Conservation (phyloP, 2,113 vertebrate species). For the Syngnathus typhle region DNA sequence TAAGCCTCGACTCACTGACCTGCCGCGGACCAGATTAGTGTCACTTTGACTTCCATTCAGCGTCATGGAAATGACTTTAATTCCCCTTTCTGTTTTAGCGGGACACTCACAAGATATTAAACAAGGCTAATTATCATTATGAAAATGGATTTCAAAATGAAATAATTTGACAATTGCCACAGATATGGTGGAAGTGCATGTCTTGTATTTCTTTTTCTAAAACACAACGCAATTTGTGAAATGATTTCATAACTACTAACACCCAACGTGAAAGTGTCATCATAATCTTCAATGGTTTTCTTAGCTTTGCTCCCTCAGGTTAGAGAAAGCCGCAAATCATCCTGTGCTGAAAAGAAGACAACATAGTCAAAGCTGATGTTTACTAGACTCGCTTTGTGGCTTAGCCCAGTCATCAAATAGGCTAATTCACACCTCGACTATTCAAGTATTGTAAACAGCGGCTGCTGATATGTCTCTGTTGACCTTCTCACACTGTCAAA, state of each 20-base stretch:
- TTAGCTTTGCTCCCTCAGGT: background rate
- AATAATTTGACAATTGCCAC: too few species aligned
- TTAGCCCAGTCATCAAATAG: conserved; percentile 30
- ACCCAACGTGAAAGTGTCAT: background rate
- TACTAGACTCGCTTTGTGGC: conserved; percentile 23
- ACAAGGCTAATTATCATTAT: background rate
- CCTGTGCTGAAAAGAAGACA: background rate
- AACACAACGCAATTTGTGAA: background rate
- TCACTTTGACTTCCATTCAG: conserved; percentile 39
- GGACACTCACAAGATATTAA: background rate
- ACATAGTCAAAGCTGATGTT: conserved; percentile 23
- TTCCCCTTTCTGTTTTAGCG: background rate
- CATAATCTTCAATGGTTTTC: background rate
- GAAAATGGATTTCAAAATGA: background rate
- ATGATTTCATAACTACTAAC: background rate
- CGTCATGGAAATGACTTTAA: conserved; percentile 27
- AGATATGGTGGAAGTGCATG: too few species aligned
- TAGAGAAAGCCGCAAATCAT: background rate
- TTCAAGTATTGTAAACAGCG: conserved; percentile 39
- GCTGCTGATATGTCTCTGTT: conserved; percentile 47
- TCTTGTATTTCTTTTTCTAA: background rate
- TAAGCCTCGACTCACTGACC: conserved; percentile 49
- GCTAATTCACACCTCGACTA: conserved; percentile 37
- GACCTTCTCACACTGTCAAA: conserved; percentile 49
- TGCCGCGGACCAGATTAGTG: conserved; percentile 48